Evolutionary conservation across 2,113 vertebrate genomes (phyloP).

Genomic region (Steatornis caripensis): DNA sequence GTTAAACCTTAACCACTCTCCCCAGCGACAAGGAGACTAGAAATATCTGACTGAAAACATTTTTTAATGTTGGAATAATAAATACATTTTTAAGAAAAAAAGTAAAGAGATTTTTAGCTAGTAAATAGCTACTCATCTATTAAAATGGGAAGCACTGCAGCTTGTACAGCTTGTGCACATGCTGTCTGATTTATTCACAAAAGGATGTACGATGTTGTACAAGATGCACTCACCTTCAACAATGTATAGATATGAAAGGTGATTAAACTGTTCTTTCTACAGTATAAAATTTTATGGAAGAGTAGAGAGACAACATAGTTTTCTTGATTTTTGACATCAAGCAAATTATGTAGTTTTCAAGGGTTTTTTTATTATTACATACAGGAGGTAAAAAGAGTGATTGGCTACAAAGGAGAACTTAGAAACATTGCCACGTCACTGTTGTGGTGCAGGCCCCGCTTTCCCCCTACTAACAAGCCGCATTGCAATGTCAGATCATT

Average conservation of each 20-base stretch:
- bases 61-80: not conserved
- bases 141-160: not conserved
- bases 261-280: not conserved
- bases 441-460: too few relatives aligned
- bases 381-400: not conserved
- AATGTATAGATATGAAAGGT: not conserved
- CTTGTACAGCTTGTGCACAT: not conserved
- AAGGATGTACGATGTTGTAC: not conserved
- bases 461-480: too few relatives aligned
- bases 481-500: too few relatives aligned
- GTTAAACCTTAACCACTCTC: too few relatives aligned
- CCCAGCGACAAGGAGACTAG: too few relatives aligned
- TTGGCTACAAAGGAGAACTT: not conserved
- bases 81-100: not conserved
- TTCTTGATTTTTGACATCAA: not conserved
- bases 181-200: not conserved
- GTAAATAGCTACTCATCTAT: not conserved
- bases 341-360: not conserved
- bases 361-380: not conserved
- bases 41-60: not conserved
- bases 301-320: not conserved
- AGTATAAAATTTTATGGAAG: not conserved
- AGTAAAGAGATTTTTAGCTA: not conserved
- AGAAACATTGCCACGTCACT: not conserved
- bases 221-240: not conserved